These are phyloP conservation scores for Lagria hirta DNA, from an alignment of 2,888 invertebrate genomes.

Conservation along the genomic window DNA sequence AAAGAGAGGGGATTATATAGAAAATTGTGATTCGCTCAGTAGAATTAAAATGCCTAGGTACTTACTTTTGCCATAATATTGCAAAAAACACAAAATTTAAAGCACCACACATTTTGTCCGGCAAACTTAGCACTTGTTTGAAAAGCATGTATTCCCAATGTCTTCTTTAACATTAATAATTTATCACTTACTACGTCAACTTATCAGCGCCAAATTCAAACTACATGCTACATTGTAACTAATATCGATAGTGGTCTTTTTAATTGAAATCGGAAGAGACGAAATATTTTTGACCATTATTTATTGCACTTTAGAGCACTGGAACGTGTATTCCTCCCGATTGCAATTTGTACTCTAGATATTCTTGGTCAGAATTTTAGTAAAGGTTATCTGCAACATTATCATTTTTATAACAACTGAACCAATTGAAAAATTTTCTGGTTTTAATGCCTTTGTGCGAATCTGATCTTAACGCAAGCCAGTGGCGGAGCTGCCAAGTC, in stretches of 20 bases:
- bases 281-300: background rate
- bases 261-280: background rate
- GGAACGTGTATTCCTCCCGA: no score
- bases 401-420: slow-evolving; percentile 31
- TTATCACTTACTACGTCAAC: slow-evolving; percentile 45
- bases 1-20: no score
- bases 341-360: slow-evolving; percentile 26
- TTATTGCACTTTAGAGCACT: background rate
- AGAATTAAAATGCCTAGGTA: no score
- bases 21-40: no score
- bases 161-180: slow-evolving; percentile 42
- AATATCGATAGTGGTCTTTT: slow-evolving; percentile 5
- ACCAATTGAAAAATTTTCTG: slow-evolving; percentile 23
- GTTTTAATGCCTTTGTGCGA: slow-evolving; percentile 10
- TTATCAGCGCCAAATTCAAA: slow-evolving; percentile 46
- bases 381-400: slow-evolving; percentile 34
- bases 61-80: slow-evolving; percentile 32
- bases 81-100: slow-evolving; percentile 33
- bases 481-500: no score
- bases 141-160: slow-evolving; percentile 41
- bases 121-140: slow-evolving; percentile 34
- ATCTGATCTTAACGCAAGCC: no score
- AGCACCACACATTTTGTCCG: slow-evolving; percentile 40
- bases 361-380: slow-evolving; percentile 30
- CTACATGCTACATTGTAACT: slow-evolving; percentile 12